These are phyloP conservation scores for Apeltes quadracus DNA, from an alignment of 2,113 vertebrate genomes.

Conservation along the genomic window DNA sequence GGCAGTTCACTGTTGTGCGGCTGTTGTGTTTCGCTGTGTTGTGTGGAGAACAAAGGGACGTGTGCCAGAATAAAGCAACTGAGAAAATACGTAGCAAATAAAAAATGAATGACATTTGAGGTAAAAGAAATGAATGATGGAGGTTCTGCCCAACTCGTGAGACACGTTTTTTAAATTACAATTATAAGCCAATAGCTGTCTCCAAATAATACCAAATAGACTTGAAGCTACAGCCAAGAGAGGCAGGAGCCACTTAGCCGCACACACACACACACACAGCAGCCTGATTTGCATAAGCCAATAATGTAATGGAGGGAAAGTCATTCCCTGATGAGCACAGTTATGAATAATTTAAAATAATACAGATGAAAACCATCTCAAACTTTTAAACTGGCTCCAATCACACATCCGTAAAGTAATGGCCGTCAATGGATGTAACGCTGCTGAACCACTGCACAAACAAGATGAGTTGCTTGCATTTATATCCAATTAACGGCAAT, in stretches of 20 bases:
- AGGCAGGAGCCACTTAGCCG: constrained; percentile 12
- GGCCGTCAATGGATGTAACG: constrained; percentile 66
- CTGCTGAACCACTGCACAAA: constrained; percentile 65
- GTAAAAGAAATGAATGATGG: neutral
- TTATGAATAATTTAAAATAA: constrained; percentile 72
- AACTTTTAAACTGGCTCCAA: constrained; percentile 67
- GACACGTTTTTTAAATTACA: constrained; percentile 1
- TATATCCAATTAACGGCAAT: constrained; percentile 64
- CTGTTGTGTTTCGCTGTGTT: constrained; percentile 36
- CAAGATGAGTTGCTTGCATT: constrained; percentile 64
- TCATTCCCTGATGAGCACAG: constrained; percentile 64
- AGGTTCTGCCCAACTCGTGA: neutral
- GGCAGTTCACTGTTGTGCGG: constrained; percentile 14
- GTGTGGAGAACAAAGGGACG: constrained; percentile 48
- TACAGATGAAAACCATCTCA: constrained; percentile 54
- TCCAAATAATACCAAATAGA: neutral
- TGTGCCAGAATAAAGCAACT: constrained; percentile 18
- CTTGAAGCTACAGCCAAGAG: constrained; percentile 27
- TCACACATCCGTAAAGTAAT: constrained; percentile 59
- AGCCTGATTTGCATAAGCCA: constrained; percentile 74
- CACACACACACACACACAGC: constrained; percentile 25
- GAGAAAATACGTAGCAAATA: neutral
- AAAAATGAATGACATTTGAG: neutral
- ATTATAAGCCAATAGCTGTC: neutral
- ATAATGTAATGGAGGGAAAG: constrained; percentile 71